Conservation (phyloP, 2,888 invertebrate genomes). For the Steinernema scapterisci region DNA sequence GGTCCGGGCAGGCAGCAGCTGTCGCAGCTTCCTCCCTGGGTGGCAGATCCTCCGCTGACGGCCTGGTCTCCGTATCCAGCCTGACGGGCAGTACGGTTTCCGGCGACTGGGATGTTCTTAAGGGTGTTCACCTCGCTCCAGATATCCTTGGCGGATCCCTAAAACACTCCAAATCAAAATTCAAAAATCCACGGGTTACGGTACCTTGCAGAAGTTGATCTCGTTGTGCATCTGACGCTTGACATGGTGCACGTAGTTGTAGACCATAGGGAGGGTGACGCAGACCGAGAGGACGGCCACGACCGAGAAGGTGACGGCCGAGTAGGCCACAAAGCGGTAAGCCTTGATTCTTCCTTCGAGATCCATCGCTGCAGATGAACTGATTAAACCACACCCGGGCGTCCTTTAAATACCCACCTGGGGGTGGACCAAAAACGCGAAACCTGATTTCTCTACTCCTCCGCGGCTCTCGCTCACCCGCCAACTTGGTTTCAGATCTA, state of each 20-base stretch:
- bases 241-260: conserved; percentile 62
- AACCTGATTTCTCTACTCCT: conserved; percentile 24
- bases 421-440: neutral
- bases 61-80: conserved; percentile 46
- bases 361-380: conserved; percentile 27
- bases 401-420: neutral
- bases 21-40: conserved; percentile 47
- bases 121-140: conserved; percentile 65
- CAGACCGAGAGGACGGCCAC: conserved; percentile 62
- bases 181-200: neutral
- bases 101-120: conserved; percentile 53
- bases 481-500: conserved; percentile 36
- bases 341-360: conserved; percentile 46
- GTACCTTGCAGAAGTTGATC: conserved; percentile 61
- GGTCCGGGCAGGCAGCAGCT: conserved; percentile 58
- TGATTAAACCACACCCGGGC: neutral
- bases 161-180: conserved; percentile 34
- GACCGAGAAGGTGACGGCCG: conserved; percentile 58
- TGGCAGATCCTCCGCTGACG: conserved; percentile 39
- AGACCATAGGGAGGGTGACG: conserved; percentile 64
- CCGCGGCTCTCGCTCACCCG: no score
- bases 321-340: conserved; percentile 56
- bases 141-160: conserved; percentile 65
- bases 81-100: conserved; percentile 59
- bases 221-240: conserved; percentile 59